Base-by-base conservation (phyloP, 2,113 vertebrate genomes). In the Epinephelus lanceolatus region DNA sequence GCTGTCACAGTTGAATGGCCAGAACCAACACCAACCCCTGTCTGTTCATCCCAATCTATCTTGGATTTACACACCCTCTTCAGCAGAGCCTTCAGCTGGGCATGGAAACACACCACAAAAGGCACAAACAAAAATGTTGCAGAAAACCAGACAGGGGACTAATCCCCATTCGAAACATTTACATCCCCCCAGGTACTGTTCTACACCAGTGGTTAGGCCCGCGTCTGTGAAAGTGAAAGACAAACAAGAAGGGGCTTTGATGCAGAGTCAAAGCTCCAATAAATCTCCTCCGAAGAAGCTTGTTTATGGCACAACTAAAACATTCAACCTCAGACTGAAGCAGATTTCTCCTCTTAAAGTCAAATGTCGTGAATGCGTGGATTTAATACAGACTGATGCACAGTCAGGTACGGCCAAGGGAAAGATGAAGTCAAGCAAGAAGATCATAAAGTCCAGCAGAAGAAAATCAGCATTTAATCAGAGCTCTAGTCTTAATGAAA, bases 251-350 rank as follows among this genome's bases (percentile, higher is more conserved):
- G 90, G 89, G 52, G 23, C 62, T 53, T 23, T 19, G 8, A 71
- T 72, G 12, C 90, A 92, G 65, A 93, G 61, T 23, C 83, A 81
- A 71, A 86, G 49, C 17, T 69, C 27, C 73, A 81, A 40, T 84
- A 87, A 76, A 25, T 80, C 80, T 68, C 83, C 85, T 0, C 93
- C 83, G 68, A 95, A 90, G 59, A 97, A 91, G 63, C 79, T 97
- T 10, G 73, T 95, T 12, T 98, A 95, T 14, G 96, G 97, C 12
- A 92, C 97, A 65, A 98, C 97, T 25, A 96, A 97, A 68, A 97
- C 97, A 0, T 91, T 98, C 61, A 93, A 94, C 65, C 92, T 99
- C 13, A 96, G 97, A 55, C 86, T 97, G 60, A 95, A 96, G 90
- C 92, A 92, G 53, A 93, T 94, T 73, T 96, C 96, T 66, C 92